Base-by-base conservation (phyloP, 2,888 invertebrate genomes). In the Frankliniella fusca region DNA sequence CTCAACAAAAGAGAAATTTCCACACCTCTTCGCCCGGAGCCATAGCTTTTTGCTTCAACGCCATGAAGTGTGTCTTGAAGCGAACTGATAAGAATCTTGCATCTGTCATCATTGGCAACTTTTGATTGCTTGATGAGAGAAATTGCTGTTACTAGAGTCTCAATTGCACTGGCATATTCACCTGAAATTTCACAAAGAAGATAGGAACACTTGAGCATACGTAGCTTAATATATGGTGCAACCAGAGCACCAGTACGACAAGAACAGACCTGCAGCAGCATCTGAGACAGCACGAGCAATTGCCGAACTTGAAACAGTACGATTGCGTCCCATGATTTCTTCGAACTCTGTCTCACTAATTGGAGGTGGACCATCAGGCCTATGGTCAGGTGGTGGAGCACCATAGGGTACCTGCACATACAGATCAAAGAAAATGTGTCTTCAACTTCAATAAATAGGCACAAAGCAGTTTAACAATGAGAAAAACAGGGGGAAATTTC, bases 51-150 rank as follows among this genome's bases (percentile, higher is more conserved):
- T 65, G 96, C 95, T 90, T 99, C 99, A 20, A 99, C 97, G 81
- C 98, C 98, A 88, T 97, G 95, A 76, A 99, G 90, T 1, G 99
- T 99, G 88, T 99, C 99, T 89, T 98, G 97, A 3, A 99, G 91
- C 0, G 98, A 97, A 85, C 96, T 97, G 85, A 99, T 97, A 82
- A 99, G 90, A 86, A 99, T 98, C 90, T 98, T 98, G 90, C 99
- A 99, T 79, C 99, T 92, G 88, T 99, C 99, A 89, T 99, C 99
- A 86, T 94, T 93, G 0, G 97, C 95, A 80, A 97, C 95, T 90
- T 97, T 96, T 82, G 98, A 98, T 90, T 99, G 98, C 88, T 98
- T 98, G 85, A 99, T 99, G 83, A 99, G 91, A 12, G 98, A 98
- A 86, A 99, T 98, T 11, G 99, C 99, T 0, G 99, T 99, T 83